A percentile compares a stretch with the other conserved stretches of the same genome.
Evolutionary conservation across 2,888 invertebrate species (phyloP).

Genomic region (Gisinianus flammeolus): DNA sequence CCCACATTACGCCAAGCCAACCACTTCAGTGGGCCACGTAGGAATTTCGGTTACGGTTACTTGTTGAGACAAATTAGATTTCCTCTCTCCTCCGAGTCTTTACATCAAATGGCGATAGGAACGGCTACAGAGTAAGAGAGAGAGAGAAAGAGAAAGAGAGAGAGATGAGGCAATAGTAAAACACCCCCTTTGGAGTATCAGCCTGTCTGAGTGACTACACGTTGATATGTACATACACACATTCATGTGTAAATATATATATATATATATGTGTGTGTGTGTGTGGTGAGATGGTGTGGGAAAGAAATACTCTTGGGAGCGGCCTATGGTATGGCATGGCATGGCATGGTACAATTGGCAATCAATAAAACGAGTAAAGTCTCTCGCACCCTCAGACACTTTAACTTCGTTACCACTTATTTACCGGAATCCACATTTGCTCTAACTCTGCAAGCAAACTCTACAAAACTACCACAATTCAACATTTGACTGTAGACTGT

Average conservation of each 20-base stretch:
- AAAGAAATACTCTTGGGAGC: neutral
- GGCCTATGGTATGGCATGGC: neutral
- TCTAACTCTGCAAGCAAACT: neutral
- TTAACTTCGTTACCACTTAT: slow-evolving; percentile 46
- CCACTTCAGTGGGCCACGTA: slow-evolving; percentile 6
- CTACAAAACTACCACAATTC: neutral
- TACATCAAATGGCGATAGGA: neutral
- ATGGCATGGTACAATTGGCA: slow-evolving; percentile 37
- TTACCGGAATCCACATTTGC: slow-evolving; percentile 30
- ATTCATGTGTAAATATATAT: neutral
- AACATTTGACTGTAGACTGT: neutral
- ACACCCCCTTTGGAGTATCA: neutral
- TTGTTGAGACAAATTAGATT: slow-evolving; percentile 45
- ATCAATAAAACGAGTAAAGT: slow-evolving; percentile 41
- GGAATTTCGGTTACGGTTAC: slow-evolving; percentile 28
- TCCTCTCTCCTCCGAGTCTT: slow-evolving; percentile 33
- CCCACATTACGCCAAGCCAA: neutral
- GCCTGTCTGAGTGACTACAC: neutral
- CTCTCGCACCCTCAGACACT: slow-evolving; percentile 27
- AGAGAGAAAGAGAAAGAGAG: too few species aligned
- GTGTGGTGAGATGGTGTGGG: slow-evolving; percentile 13
- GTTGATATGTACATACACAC: neutral
- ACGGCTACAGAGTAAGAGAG: neutral
- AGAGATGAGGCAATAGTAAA: too few species aligned
- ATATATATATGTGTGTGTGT: neutral